Conservation (phyloP, 2,797 vertebrate species). For the Sciurus carolinensis region DNA sequence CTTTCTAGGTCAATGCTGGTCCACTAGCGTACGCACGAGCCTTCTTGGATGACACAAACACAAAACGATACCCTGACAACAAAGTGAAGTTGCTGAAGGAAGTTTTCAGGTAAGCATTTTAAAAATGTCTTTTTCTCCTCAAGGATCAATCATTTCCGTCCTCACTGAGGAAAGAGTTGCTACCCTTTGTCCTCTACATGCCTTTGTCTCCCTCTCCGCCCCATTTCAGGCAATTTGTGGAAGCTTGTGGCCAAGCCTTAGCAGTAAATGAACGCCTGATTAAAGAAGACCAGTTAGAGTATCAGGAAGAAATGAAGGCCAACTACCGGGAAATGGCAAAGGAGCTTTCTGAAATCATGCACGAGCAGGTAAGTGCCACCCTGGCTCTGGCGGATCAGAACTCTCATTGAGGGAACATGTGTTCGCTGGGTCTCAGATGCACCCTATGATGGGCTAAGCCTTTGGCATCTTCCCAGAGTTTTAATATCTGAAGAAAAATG, state of each 20-base stretch:
- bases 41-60: slow-evolving; percentile 95
- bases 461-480: neutral
- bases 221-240: slow-evolving; percentile 95
- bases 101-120: slow-evolving; percentile 94
- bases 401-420: neutral
- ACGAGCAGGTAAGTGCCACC: slow-evolving; percentile 93
- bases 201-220: slow-evolving; percentile 15
- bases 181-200: neutral
- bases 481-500: neutral
- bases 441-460: neutral
- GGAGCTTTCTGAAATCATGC: slow-evolving; percentile 97
- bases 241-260: slow-evolving; percentile 96
- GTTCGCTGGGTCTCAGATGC: neutral
- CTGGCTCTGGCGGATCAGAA: neutral
- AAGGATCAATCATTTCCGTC: neutral
- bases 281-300: slow-evolving; percentile 98
- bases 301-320: slow-evolving; percentile 98
- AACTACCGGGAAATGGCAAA: slow-evolving; percentile 96
- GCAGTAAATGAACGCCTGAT: slow-evolving; percentile 96
- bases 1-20: slow-evolving; percentile 96
- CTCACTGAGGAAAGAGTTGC: neutral
- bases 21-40: slow-evolving; percentile 97
- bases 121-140: neutral
- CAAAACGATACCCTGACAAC: slow-evolving; percentile 97
- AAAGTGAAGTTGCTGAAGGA: slow-evolving; percentile 98